Conservation (phyloP, 2,888 invertebrate species). For the Fragum whitleyi region DNA sequence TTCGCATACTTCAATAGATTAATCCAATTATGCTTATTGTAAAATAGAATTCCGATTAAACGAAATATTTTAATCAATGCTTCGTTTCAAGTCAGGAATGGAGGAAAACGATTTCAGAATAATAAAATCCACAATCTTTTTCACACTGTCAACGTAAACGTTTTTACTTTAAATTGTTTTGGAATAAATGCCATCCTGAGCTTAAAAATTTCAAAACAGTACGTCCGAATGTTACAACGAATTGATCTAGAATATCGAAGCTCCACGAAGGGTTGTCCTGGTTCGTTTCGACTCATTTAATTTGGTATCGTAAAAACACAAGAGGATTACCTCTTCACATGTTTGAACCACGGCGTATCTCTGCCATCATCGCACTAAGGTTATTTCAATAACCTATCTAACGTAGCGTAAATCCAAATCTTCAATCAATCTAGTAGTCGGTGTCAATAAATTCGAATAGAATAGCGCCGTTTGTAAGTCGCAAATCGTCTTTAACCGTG, state of each 20-base stretch:
- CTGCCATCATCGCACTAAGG: background rate
- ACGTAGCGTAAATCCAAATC: background rate
- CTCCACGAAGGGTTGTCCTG: constrained; percentile 2
- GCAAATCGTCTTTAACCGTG: background rate
- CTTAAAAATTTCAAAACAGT: too few species aligned
- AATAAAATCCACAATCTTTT: too few species aligned
- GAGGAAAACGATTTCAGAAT: too few species aligned
- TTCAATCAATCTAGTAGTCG: background rate
- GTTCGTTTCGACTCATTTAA: constrained; percentile 22
- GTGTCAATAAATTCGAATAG: constrained; percentile 6
- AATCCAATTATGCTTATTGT: too few species aligned
- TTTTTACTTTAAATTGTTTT: too few species aligned
- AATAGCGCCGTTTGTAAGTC: constrained; percentile 2
- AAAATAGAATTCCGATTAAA: too few species aligned
- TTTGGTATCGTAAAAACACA: constrained; percentile 9
- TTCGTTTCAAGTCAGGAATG: too few species aligned
- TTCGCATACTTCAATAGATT: too few species aligned
- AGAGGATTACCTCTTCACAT: constrained; percentile 3
- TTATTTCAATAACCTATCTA: constrained; percentile 16
- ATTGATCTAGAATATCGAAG: background rate
- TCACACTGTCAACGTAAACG: too few species aligned
- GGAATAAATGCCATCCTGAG: too few species aligned
- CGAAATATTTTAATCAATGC: too few species aligned
- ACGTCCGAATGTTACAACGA: too few species aligned
- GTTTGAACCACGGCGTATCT: background rate